These are phyloP conservation scores for Oplegnathus fasciatus DNA, from an alignment of 2,113 vertebrate genomes.

Conservation along the genomic window DNA sequence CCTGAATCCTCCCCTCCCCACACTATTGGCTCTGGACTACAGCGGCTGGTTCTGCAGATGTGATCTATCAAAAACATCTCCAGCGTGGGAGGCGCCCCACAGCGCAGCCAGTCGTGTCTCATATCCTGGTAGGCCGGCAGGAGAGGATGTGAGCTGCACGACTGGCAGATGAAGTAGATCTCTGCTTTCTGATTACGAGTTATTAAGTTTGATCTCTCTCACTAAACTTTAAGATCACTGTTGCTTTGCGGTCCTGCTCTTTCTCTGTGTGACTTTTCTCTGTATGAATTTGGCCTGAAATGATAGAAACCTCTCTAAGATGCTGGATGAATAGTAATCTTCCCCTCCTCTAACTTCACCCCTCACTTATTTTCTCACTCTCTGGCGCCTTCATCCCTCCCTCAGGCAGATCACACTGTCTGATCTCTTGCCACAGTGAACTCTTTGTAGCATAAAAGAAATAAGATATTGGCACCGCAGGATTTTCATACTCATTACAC, in stretches of 20 bases:
- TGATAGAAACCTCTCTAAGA: conserved; percentile 14
- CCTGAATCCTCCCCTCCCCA: conserved; percentile 13
- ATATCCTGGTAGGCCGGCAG: conserved; percentile 26
- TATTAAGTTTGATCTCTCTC: conserved; percentile 26
- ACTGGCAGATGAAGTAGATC: conserved; percentile 40
- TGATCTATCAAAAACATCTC: conserved; percentile 51
- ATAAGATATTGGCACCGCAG: conserved; percentile 63
- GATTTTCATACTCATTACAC: conserved; percentile 61
- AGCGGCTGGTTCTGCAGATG: conserved; percentile 53
- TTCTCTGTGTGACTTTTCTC: conserved; percentile 4
- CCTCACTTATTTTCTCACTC: conserved; percentile 46
- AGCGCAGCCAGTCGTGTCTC: conserved; percentile 28
- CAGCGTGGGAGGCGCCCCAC: conserved; percentile 1
- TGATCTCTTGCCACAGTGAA: conserved; percentile 63
- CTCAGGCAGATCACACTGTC: conserved; percentile 46
- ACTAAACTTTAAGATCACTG: conserved; percentile 9
- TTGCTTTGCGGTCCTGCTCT: not conserved
- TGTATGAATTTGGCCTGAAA: conserved; percentile 9
- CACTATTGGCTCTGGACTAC: conserved; percentile 21
- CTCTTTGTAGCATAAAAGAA: conserved; percentile 59
- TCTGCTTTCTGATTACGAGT: conserved; percentile 35
- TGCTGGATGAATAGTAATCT: conserved; percentile 48
- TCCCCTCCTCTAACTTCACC: conserved; percentile 29
- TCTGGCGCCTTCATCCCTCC: conserved; percentile 38
- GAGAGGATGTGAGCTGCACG: conserved; percentile 29